Evolutionary conservation across 2,113 vertebrate species (phyloP), one percentile per base, ranked within the genome.

Genomic region (Pangasianodon hypophthalmus): DNA sequence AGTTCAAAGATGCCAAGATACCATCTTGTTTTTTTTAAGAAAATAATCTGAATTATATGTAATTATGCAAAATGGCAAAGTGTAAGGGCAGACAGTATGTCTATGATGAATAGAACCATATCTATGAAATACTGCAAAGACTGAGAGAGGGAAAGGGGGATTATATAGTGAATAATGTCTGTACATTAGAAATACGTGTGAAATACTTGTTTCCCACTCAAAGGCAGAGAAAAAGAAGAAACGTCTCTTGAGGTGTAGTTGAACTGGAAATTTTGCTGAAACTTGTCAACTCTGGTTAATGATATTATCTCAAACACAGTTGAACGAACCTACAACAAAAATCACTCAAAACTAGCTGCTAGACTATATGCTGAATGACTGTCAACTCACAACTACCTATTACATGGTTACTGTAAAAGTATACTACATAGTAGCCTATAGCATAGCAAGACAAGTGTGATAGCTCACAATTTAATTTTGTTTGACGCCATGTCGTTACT

Each of bases 171-270:
- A 46, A 46, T 44, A 77, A 46, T 77, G 44, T 79, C 24, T 4
- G 6, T 19, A 21, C 7, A 19, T 73, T 73, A 8, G 32, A 73
- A 73, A 73, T 73, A 73, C 2, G 18, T 21, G 13, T 73, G 37
- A 41, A 73, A 46, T 46, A 77, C 21, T 46, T 46, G 21, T 24
- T 46, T 77, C 69, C 41, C 21, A 46, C 8, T 46, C 21, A 77
- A 77, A 77, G 73, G 44, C 44, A 77, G 41, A 77, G 73, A 77
- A 77, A 77, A 77, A 77, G 41, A 77, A 46, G 41, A 73, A 73
- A 73, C 1, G 8, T 10, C 41, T 46, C 41, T 46, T 77, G 73
- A 46, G 41, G 41, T 77, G 18, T 24, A 46, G 18, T 10, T 46
- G 41, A 9, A 19, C 19, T 41, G 32, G 69, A 41, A 69, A 41